phyloP scores from a whole-genome alignment of 1,140 invertebrate genomes.

The Geopemphigus sp. region DNA sequence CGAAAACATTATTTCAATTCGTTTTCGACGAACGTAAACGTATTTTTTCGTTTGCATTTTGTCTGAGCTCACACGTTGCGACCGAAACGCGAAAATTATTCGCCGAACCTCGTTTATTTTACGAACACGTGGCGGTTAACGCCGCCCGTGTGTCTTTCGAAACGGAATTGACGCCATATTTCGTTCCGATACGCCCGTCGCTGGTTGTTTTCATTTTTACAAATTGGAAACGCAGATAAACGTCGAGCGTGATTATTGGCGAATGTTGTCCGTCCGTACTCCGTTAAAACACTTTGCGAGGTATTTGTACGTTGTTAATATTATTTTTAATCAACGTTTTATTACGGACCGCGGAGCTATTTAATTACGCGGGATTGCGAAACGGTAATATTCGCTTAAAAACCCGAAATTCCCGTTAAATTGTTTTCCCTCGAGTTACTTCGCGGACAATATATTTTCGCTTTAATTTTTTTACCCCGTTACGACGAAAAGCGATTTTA shows the following conservation, averaged over 20 bases:
- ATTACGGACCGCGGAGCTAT: not conserved
- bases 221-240: not conserved
- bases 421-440: constrained; percentile 14
- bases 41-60: constrained; percentile 20
- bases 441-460: constrained; percentile 7
- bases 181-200: too few species aligned
- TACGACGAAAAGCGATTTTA: constrained; percentile 18
- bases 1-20: constrained; percentile 2
- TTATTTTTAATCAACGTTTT: not conserved
- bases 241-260: not conserved
- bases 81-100: not conserved
- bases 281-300: too few species aligned
- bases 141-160: not conserved
- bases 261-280: not conserved
- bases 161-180: constrained; percentile 8
- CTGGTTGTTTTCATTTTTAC: not conserved
- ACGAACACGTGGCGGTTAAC: not conserved
- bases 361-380: not conserved
- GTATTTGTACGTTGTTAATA: not conserved
- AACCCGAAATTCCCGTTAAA: constrained; percentile 3
- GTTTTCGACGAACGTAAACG: constrained; percentile 7
- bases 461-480: constrained; percentile 10
- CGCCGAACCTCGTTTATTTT: constrained; percentile 19
- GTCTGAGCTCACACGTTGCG: not conserved
- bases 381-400: constrained; percentile 12